Percentiles rank a stretch among this genome's conserved stretches.
phyloP scores from a whole-genome alignment of 2,888 invertebrate genomes.

The Drosophila limbata region DNA sequence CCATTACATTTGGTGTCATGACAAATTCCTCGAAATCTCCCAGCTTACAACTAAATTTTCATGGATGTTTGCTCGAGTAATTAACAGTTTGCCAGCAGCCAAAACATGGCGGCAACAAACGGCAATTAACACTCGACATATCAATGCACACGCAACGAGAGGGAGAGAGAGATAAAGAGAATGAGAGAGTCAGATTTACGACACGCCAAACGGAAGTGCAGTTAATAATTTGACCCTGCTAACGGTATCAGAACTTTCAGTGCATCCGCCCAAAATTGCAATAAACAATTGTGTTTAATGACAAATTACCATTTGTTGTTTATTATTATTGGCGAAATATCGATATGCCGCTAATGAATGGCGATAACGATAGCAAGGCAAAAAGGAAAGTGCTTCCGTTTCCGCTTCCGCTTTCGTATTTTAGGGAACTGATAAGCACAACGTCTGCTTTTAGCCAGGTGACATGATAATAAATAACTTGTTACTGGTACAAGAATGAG shows the following conservation, averaged over 20 bases:
- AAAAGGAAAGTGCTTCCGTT: conserved; percentile 37
- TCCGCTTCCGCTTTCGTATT: conserved; percentile 9
- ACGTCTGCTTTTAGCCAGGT: background rate
- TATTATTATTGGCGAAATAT: conserved; percentile 30
- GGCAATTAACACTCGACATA: conserved; percentile 69
- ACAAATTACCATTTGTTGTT: conserved; percentile 63
- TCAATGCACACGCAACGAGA: conserved; percentile 3
- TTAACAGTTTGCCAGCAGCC: conserved; percentile 70
- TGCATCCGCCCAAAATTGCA: conserved; percentile 23
- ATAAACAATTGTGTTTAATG: conserved; percentile 58
- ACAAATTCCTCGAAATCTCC: conserved; percentile 19
- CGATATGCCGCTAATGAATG: conserved; percentile 16
- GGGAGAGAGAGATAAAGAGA: background rate
- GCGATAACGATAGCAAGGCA: conserved; percentile 45
- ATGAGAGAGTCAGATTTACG: conserved; percentile 9
- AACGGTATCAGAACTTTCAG: conserved; percentile 4
- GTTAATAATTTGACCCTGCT: conserved; percentile 58
- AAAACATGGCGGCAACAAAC: conserved; percentile 64
- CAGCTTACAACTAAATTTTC: conserved; percentile 54
- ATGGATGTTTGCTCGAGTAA: conserved; percentile 61
- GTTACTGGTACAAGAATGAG: background rate
- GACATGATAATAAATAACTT: conserved; percentile 1
- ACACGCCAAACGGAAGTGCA: conserved; percentile 62
- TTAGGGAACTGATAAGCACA: conserved; percentile 11
- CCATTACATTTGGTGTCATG: conserved; percentile 37